Base-by-base conservation (phyloP, 2,888 invertebrate genomes). In the Drosophila engyochracea region DNA sequence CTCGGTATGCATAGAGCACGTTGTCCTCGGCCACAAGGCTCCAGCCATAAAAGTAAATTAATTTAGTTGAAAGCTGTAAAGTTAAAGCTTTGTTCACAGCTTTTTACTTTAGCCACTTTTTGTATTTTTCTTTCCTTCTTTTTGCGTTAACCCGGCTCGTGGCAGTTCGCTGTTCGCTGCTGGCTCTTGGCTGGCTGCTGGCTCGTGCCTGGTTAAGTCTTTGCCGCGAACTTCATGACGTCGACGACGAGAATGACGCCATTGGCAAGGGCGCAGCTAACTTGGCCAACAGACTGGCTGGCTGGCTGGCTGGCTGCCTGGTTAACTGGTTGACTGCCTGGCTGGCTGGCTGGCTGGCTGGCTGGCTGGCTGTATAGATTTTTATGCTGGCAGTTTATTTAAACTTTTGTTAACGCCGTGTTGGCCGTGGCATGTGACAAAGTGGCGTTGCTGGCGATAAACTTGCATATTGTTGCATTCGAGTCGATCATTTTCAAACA, bases 1-100 rank as follows among this genome's bases (percentile, higher is more conserved):
- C 49, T 64, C 35, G 28, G 33, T 33, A 54, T 33, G 51, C 22
- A 47, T 52, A 19, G 55, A 66, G 31, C 76, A 51, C 55, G 62
- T 57, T 78, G 82, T 79, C 82, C 69, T 79, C 65, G 62, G 47
- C 53, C 31, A 44, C 39, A 55, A 39, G 70, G 33, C 52, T 16
- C 33, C 39, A 25, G 81, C 82, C 77, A 82, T 88, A 91, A 92
- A 92, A 91, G 83, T 91, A 92, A 92, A 92, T 92, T 92, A 92
- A 92, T 92, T 92, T 92, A 87, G 89, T 90, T 89, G 91, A 92
- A 92, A 92, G 92, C 91, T 91, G 87, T 92, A 92, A 92, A 92
- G 91, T 87, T 89, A 85, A 92, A 89, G 90, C 89, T 89, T 89
- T 83, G 85, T 89, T 90, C 83, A 80, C 82, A 84, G 90, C 83